Conservation (phyloP, 2,113 vertebrate species). For the Rhinichthys klamathensis region DNA sequence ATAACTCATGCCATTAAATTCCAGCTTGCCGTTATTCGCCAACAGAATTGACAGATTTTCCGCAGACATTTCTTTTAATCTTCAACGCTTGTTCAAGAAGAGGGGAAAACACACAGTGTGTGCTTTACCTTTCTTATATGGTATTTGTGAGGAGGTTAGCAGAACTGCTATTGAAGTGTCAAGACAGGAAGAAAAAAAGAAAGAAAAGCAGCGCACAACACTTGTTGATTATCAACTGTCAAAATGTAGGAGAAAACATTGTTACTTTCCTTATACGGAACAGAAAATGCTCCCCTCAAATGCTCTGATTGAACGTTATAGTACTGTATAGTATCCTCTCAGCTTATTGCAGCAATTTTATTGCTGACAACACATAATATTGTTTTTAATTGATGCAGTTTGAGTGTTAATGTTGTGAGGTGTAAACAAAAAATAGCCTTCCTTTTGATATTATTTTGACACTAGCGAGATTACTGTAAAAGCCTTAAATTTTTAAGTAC, state of each 20-base stretch:
- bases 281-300: constrained; percentile 14
- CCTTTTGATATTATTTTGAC: not conserved
- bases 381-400: not conserved
- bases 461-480: not conserved
- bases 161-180: constrained; percentile 75
- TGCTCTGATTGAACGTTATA: constrained; percentile 18
- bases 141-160: constrained; percentile 79
- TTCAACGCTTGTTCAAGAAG: constrained; percentile 80
- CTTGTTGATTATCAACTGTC: constrained; percentile 81
- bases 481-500: too few species aligned
- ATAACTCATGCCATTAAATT: constrained; percentile 84
- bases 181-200: constrained; percentile 64
- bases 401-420: not conserved
- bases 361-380: constrained; percentile 19
- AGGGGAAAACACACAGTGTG: constrained; percentile 69
- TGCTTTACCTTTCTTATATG: constrained; percentile 72
- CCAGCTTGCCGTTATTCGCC: constrained; percentile 79
- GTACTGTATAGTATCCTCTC: constrained; percentile 23
- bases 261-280: constrained; percentile 22
- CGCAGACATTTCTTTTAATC: constrained; percentile 83
- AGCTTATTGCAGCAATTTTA: not conserved
- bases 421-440: not conserved
- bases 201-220: constrained; percentile 68
- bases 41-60: constrained; percentile 82
- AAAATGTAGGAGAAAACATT: constrained; percentile 62